A percentile compares a stretch with the other conserved stretches of the same genome.
Conservation (phyloP, 2,797 vertebrate species). For the Cacajao melanocephalus region DNA sequence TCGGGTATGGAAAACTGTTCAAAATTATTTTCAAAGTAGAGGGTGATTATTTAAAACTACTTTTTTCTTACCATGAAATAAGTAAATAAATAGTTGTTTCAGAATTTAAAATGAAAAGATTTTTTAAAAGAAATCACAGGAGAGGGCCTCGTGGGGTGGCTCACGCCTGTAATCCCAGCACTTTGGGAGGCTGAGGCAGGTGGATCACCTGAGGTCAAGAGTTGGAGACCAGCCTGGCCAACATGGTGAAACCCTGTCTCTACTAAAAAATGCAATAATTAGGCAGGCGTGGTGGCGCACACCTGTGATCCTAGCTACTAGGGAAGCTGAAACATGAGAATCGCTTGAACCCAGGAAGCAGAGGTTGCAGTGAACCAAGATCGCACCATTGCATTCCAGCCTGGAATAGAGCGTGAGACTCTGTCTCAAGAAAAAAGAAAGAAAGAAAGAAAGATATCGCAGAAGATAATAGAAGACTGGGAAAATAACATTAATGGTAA, state of each 20-base stretch:
- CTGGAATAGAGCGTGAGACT: too few species aligned
- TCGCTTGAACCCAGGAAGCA: not conserved
- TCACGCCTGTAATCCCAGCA: not conserved
- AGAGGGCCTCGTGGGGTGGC: not conserved
- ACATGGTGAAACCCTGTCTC: not conserved
- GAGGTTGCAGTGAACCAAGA: not conserved
- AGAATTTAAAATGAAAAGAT: not conserved
- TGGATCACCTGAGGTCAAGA: not conserved
- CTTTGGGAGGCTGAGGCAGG: not conserved
- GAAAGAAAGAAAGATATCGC: not conserved
- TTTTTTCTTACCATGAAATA: not conserved
- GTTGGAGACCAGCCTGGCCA: not conserved
- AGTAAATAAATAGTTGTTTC: not conserved
- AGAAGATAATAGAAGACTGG: not conserved
- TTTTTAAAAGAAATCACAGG: not conserved
- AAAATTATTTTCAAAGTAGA: not conserved
- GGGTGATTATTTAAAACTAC: not conserved
- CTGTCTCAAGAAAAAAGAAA: not conserved
- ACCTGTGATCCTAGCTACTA: not conserved
- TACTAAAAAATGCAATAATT: not conserved
- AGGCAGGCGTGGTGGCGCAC: rapidly evolving
- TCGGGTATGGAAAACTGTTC: not conserved
- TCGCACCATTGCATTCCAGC: not conserved
- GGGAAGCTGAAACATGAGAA: not conserved
- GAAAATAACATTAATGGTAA: not conserved